Percentiles rank a stretch among this genome's conserved stretches.
These are phyloP conservation scores for Gopherus flavomarginatus DNA, from an alignment of 2,113 vertebrate species.

Conservation along the genomic window DNA sequence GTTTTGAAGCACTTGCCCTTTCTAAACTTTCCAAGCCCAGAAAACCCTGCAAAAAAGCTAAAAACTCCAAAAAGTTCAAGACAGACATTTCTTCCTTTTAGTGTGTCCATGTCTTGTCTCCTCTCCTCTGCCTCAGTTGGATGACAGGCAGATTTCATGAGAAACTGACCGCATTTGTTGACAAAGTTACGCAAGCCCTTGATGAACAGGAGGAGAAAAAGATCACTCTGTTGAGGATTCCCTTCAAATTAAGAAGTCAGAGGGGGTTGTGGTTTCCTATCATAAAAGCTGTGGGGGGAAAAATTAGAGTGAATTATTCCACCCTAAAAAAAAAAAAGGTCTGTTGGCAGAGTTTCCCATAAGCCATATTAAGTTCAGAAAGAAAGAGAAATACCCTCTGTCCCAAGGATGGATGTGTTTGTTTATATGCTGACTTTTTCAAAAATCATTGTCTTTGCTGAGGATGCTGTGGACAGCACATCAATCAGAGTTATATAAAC, in stretches of 20 bases:
- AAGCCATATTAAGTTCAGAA: not conserved
- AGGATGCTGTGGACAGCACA: no score
- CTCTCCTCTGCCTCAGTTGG: not conserved
- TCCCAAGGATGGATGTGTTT: not conserved
- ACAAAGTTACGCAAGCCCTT: not conserved
- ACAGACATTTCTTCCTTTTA: not conserved
- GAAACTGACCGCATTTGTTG: not conserved
- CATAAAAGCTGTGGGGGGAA: not conserved
- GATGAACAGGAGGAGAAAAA: not conserved
- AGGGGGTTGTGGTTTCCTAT: not conserved
- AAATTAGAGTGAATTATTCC: not conserved
- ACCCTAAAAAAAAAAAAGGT: not conserved
- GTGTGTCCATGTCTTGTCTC: not conserved
- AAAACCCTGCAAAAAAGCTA: not conserved
- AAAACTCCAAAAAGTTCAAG: not conserved
- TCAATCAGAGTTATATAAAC: no score
- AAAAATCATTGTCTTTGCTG: no score
- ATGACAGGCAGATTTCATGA: no score
- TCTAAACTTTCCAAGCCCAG: not conserved
- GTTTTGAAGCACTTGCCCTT: not conserved
- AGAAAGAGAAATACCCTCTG: not conserved
- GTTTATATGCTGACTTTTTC: no score
- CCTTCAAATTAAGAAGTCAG: not conserved
- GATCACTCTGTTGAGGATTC: not conserved
- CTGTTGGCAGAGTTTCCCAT: not conserved